These are phyloP conservation scores for Dasysyrphus tricinctus DNA, from an alignment of 2,888 invertebrate species.

Conservation along the genomic window DNA sequence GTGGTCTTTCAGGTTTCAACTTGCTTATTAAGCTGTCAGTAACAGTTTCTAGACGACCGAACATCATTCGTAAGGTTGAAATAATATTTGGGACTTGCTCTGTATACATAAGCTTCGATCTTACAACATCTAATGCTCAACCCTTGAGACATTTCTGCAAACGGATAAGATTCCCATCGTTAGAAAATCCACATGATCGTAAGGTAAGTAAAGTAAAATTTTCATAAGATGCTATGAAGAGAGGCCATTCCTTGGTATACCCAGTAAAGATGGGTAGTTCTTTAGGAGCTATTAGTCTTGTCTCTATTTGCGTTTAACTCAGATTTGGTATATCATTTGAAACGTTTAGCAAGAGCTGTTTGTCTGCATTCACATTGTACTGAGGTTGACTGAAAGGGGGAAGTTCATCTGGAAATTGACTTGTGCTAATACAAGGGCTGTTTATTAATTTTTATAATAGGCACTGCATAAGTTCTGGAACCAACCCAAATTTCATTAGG, in stretches of 20 bases:
- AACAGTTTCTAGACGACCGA: slow-evolving; percentile 7
- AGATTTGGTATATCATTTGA: not conserved
- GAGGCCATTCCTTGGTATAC: not conserved
- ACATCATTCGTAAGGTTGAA: not conserved
- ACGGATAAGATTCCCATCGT: not conserved
- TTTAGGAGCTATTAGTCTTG: not conserved
- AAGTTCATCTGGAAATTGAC: not conserved
- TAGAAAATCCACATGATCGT: not conserved
- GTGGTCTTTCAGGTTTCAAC: slow-evolving; percentile 2
- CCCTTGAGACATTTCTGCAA: not conserved
- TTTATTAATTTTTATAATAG: not conserved
- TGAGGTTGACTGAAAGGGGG: not conserved
- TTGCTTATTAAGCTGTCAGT: slow-evolving; percentile 3
- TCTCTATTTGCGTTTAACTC: not conserved
- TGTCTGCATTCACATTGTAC: not conserved
- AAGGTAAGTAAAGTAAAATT: too few species aligned
- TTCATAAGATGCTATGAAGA: not conserved
- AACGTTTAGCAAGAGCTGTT: not conserved
- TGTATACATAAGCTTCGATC: not conserved
- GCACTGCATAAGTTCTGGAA: not conserved
- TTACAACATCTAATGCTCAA: not conserved
- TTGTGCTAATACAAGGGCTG: not conserved
- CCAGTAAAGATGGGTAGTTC: not conserved
- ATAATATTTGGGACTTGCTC: slow-evolving; percentile 8
- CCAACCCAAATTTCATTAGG: not conserved